Evolutionary conservation across 2,888 invertebrate genomes (phyloP), one percentile per base, ranked within the genome.

Genomic region (Polydrusus pterygomalis): DNA sequence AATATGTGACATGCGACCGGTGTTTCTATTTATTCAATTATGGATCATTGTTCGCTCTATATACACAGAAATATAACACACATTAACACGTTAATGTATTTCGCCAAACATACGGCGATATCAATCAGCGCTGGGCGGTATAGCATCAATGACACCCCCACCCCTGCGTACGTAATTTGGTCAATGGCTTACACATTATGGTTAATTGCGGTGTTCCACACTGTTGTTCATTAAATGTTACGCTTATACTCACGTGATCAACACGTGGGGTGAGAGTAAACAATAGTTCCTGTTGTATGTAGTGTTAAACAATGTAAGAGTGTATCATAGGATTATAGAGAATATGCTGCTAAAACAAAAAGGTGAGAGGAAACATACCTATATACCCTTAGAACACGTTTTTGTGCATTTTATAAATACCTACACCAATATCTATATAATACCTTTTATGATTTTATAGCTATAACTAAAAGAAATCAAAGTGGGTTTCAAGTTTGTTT

Each of bases 131-230:
- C 78, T 72, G 79, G 70, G 70, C 47, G 67, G 70, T 51, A 47
- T 17, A 38, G 74, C 60, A 45, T 68, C 60, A 63, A 65, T 75
- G 69, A 51, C 70, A 81, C 82, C 83, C 85, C 82, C 81, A 80
- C 82, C 82, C 81, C 82, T 81, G 73, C 85, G 86, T 86, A 87
- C 87, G 87, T 87, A 87, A 87, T 88, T 88, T 87, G 87, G 87
- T 87, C 87, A 87, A 85, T 87, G 87, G 87, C 87, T 87, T 87
- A 87, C 88, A 87, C 88, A 87, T 88, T 88, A 87, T 87, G 87
- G 87, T 86, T 87, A 87, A 88, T 88, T 88, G 88, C 86, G 87
- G 88, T 85, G 82, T 82, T 80, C 87, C 87, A 84, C 87, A 85
- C 85, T 84, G 87, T 85, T 87, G 87, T 86, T 87, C 87, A 87